These are phyloP conservation scores for Nyctibius grandis DNA, from an alignment of 2,797 vertebrate species.

Conservation along the genomic window DNA sequence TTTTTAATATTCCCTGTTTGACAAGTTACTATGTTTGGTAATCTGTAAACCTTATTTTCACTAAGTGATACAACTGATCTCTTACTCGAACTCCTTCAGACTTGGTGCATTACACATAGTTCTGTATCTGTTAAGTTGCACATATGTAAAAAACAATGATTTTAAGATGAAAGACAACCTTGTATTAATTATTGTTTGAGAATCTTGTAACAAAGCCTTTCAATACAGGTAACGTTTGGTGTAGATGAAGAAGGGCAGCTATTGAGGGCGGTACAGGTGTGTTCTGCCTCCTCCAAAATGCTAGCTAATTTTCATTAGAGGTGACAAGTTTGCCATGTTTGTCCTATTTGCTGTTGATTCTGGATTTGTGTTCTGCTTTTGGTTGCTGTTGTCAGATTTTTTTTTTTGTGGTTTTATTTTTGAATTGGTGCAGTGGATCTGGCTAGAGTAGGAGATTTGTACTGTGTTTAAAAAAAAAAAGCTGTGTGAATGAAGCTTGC, in stretches of 20 bases:
- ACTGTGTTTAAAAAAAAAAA: background rate
- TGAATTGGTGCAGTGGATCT: slow-evolving; percentile 51
- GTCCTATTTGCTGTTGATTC: slow-evolving; percentile 30
- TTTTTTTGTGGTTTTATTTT: background rate
- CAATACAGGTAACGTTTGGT: slow-evolving; percentile 94
- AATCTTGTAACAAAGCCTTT: slow-evolving; percentile 82
- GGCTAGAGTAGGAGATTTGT: slow-evolving; percentile 40
- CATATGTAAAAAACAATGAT: background rate
- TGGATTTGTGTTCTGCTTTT: slow-evolving; percentile 22
- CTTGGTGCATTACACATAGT: background rate
- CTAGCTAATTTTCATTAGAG: slow-evolving; percentile 68
- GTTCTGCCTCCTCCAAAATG: slow-evolving; percentile 74
- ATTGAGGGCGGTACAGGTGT: slow-evolving; percentile 86
- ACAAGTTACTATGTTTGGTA: background rate
- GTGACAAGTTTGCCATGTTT: slow-evolving; percentile 77
- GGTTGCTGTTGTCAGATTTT: background rate
- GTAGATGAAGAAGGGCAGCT: slow-evolving; percentile 89
- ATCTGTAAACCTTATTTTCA: background rate
- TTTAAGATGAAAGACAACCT: background rate
- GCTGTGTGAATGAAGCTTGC: slow-evolving; percentile 51
- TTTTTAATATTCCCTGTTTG: background rate
- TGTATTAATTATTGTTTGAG: background rate
- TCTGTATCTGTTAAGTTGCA: background rate
- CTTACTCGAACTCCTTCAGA: background rate
- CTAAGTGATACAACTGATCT: background rate